A percentile compares a stretch with the other conserved stretches of the same genome.
phyloP scores from a whole-genome alignment of 2,888 invertebrate genomes.

The Drosophila merina region DNA sequence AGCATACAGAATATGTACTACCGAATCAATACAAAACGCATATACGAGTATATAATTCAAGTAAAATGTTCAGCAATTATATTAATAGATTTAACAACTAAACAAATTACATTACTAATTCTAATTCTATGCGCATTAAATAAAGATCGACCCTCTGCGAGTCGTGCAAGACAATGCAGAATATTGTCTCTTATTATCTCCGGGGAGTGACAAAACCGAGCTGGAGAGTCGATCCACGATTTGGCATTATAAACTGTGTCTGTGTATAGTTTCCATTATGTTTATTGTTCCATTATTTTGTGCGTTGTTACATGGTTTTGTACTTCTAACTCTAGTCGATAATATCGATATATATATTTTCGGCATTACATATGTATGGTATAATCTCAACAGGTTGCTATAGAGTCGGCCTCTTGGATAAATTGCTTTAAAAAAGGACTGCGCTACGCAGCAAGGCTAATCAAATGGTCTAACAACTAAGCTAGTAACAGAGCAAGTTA shows the following conservation, averaged over 20 bases:
- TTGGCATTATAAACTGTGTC: slow-evolving; percentile 15
- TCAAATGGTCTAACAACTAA: slow-evolving; percentile 41
- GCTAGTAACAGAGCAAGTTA: slow-evolving; percentile 62
- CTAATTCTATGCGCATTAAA: slow-evolving; percentile 72
- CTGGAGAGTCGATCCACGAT: neutral
- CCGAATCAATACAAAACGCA: slow-evolving; percentile 52
- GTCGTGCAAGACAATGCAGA: slow-evolving; percentile 52
- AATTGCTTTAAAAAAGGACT: slow-evolving; percentile 32
- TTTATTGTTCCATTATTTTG: slow-evolving; percentile 54
- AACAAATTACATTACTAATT: slow-evolving; percentile 69
- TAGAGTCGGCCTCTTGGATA: slow-evolving; percentile 40
- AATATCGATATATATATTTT: slow-evolving; percentile 33
- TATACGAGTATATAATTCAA: slow-evolving; percentile 51
- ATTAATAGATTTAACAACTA: slow-evolving; percentile 73
- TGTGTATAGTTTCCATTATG: slow-evolving; percentile 17
- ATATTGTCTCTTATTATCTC: neutral
- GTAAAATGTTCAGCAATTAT: slow-evolving; percentile 75
- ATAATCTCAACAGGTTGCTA: slow-evolving; percentile 14
- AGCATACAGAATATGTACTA: slow-evolving; percentile 48
- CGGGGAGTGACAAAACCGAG: slow-evolving; percentile 3
- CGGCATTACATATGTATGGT: slow-evolving; percentile 36
- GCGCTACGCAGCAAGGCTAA: slow-evolving; percentile 58
- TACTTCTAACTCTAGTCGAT: slow-evolving; percentile 50
- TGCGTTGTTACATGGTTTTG: slow-evolving; percentile 44
- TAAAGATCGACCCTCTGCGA: slow-evolving; percentile 57